phyloP scores from a whole-genome alignment of 2,888 invertebrate genomes.

The Plemyria rubiginata region DNA sequence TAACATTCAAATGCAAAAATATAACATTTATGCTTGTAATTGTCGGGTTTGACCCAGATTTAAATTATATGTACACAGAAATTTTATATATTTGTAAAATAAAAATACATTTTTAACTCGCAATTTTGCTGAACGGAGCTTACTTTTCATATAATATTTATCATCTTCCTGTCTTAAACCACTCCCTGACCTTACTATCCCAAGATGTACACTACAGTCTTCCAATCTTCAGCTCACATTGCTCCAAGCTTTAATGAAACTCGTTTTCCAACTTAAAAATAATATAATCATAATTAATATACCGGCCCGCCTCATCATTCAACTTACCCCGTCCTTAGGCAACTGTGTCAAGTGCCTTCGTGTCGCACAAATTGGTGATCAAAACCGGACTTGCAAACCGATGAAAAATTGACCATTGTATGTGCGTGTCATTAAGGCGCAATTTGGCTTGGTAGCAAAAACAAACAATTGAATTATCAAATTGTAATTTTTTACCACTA shows the following conservation, averaged over 20 bases:
- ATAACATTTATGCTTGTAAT: background rate
- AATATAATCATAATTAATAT: background rate
- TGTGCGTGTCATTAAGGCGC: constrained; percentile 19
- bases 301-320: background rate
- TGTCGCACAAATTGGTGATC: constrained; percentile 38
- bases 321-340: constrained; percentile 6
- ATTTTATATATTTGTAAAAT: background rate
- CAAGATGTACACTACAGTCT: too few relatives aligned
- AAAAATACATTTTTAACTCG: too few relatives aligned
- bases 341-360: constrained; percentile 43
- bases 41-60: constrained; percentile 2
- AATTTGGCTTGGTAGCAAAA: constrained; percentile 29
- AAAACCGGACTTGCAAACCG: constrained; percentile 13
- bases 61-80: background rate
- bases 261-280: background rate
- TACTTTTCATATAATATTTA: too few relatives aligned
- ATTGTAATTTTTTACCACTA: constrained; percentile 25
- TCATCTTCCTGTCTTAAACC: too few relatives aligned
- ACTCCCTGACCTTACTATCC: too few relatives aligned
- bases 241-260: too few relatives aligned
- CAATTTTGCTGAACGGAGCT: too few relatives aligned
- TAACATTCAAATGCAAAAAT: constrained; percentile 6
- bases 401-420: constrained; percentile 44
- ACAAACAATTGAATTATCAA: constrained; percentile 37
- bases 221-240: too few relatives aligned